These are phyloP conservation scores for Sminthurinus aureus DNA, from an alignment of 2,888 invertebrate genomes.

Conservation along the genomic window DNA sequence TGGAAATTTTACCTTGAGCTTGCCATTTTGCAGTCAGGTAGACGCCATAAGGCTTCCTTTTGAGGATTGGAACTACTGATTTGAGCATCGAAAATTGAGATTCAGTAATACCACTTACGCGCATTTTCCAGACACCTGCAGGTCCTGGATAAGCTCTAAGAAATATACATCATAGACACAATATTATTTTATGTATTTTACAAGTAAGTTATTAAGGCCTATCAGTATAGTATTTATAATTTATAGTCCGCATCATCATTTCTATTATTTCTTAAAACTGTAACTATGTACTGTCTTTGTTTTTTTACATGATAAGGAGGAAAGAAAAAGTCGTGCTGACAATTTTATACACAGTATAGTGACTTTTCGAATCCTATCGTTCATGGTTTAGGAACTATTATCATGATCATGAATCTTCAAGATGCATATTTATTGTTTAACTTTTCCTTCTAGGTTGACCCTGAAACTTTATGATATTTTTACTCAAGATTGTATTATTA, in stretches of 20 bases:
- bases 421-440: not conserved
- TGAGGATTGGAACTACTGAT: constrained; percentile 21
- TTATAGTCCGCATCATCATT: too few relatives aligned
- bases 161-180: too few relatives aligned
- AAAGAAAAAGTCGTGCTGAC: too few relatives aligned
- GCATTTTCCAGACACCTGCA: constrained; percentile 39
- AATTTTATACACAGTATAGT: too few relatives aligned
- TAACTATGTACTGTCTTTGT: too few relatives aligned
- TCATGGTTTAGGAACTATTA: not conserved
- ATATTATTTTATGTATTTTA: too few relatives aligned
- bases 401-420: not conserved
- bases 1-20: constrained; percentile 25
- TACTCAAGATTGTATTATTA: not conserved
- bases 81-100: constrained; percentile 23
- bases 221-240: too few relatives aligned
- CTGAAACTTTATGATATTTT: not conserved
- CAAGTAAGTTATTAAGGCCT: too few relatives aligned
- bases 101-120: constrained; percentile 34
- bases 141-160: constrained; percentile 35
- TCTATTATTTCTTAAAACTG: too few relatives aligned
- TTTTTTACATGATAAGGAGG: too few relatives aligned
- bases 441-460: not conserved
- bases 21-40: constrained; percentile 39
- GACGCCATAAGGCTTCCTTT: constrained; percentile 30
- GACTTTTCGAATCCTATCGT: too few relatives aligned